phyloP scores from a whole-genome alignment of 2,888 invertebrate species.

The Gymnocheta viridis region DNA sequence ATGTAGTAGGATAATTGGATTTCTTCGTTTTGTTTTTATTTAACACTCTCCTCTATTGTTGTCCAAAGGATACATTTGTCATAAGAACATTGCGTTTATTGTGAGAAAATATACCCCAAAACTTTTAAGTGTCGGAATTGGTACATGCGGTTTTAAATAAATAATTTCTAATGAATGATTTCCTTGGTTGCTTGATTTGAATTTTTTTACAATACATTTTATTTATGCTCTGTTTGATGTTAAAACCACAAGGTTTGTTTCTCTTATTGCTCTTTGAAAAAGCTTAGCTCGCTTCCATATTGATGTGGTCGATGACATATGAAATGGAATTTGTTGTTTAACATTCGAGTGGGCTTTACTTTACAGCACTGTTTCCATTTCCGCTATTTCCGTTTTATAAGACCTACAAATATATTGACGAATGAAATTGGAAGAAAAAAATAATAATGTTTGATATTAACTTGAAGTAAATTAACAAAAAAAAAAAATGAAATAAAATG shows the following conservation, averaged over 20 bases:
- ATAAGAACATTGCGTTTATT: background rate
- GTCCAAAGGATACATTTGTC: background rate
- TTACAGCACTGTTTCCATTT: slow-evolving; percentile 88
- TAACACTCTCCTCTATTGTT: background rate
- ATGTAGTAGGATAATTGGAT: background rate
- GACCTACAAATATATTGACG: slow-evolving; percentile 76
- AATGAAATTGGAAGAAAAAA: slow-evolving; percentile 13
- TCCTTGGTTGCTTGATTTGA: slow-evolving; percentile 46
- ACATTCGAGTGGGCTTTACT: background rate
- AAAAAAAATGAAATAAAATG: too few species aligned
- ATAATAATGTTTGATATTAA: slow-evolving; percentile 1
- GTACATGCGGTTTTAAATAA: background rate
- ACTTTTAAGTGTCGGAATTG: background rate
- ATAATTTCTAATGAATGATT: too few species aligned
- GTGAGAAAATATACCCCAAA: background rate
- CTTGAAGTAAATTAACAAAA: background rate
- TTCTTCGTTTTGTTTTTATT: background rate
- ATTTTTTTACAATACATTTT: background rate
- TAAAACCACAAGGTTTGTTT: background rate
- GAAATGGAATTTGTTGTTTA: background rate
- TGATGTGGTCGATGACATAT: background rate
- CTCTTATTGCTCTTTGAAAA: background rate
- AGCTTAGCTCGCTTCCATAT: background rate
- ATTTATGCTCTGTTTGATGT: background rate
- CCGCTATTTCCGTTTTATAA: slow-evolving; percentile 89